A percentile compares a stretch with the other conserved stretches of the same genome.
These are phyloP conservation scores for Melanotus villosus DNA, from an alignment of 2,888 invertebrate species.

Conservation along the genomic window DNA sequence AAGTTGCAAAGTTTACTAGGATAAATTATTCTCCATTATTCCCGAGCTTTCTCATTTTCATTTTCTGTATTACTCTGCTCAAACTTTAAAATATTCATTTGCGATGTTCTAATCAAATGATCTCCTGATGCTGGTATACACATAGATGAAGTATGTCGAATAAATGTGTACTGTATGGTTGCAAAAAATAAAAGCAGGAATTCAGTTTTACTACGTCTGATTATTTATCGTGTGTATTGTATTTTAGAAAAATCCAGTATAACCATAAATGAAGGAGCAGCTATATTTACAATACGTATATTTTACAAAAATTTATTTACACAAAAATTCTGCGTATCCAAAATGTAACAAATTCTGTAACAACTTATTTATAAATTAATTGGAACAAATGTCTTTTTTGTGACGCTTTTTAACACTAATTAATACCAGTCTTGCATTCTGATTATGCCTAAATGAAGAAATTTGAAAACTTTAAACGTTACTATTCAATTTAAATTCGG, in stretches of 20 bases:
- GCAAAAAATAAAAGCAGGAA: slow-evolving; percentile 64
- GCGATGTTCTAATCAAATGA: slow-evolving; percentile 55
- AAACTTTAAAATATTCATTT: slow-evolving; percentile 54
- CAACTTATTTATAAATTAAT: neutral
- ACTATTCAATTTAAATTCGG: slow-evolving; percentile 69
- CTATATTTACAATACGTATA: slow-evolving; percentile 16
- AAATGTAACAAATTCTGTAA: slow-evolving; percentile 1
- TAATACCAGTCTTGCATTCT: slow-evolving; percentile 14
- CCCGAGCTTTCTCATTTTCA: slow-evolving; percentile 58
- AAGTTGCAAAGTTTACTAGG: slow-evolving; percentile 60
- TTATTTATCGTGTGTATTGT: slow-evolving; percentile 24
- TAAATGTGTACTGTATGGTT: slow-evolving; percentile 66
- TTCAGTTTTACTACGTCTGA: slow-evolving; percentile 59
- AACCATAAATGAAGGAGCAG: slow-evolving; percentile 1
- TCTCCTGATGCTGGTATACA: slow-evolving; percentile 63
- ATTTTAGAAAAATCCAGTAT: slow-evolving; percentile 1
- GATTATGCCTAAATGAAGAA: neutral
- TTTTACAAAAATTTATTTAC: slow-evolving; percentile 17
- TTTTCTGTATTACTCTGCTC: slow-evolving; percentile 52
- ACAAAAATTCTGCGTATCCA: neutral
- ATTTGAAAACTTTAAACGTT: slow-evolving; percentile 2
- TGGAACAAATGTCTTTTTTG: neutral
- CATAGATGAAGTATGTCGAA: slow-evolving; percentile 63
- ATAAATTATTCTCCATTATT: slow-evolving; percentile 61
- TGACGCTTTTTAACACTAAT: neutral